These are phyloP conservation scores for Teinopalpus imperialis DNA, from an alignment of 2,888 invertebrate species.

Conservation along the genomic window DNA sequence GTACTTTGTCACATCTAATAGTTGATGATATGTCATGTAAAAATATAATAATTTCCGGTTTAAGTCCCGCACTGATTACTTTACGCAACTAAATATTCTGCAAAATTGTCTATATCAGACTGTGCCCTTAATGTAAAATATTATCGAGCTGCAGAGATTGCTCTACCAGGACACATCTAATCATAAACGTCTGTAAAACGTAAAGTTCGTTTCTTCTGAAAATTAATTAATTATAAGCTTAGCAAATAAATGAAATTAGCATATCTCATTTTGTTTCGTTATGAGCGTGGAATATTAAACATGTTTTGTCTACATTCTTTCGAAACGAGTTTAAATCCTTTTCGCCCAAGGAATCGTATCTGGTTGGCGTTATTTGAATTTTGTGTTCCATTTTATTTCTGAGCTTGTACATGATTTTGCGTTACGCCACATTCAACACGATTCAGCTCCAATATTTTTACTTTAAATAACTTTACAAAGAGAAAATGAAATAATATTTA, in stretches of 20 bases:
- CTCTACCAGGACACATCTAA: slow-evolving; percentile 1
- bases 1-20: too few species aligned
- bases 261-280: slow-evolving; percentile 38
- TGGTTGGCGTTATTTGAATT: slow-evolving; percentile 60
- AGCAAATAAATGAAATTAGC: slow-evolving; percentile 40
- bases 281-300: slow-evolving; percentile 42
- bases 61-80: too few species aligned
- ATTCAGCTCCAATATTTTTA: too few species aligned
- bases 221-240: slow-evolving; percentile 26
- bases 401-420: slow-evolving; percentile 38
- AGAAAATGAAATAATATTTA: too few species aligned
- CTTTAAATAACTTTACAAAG: too few species aligned
- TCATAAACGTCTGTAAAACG: slow-evolving; percentile 7
- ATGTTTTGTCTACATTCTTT: slow-evolving; percentile 47
- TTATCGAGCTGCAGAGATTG: too few species aligned
- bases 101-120: too few species aligned
- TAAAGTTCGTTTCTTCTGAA: slow-evolving; percentile 8
- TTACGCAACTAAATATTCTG: too few species aligned
- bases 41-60: too few species aligned
- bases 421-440: slow-evolving; percentile 32
- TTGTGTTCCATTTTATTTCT: slow-evolving; percentile 44
- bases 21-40: too few species aligned
- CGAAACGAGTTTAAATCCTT: slow-evolving; percentile 51
- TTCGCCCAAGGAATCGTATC: slow-evolving; percentile 40
- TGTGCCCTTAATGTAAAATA: too few species aligned